Evolutionary conservation across 2,797 vertebrate species (phyloP), one percentile per base, ranked within the genome.

Genomic region (Esox lucius): DNA sequence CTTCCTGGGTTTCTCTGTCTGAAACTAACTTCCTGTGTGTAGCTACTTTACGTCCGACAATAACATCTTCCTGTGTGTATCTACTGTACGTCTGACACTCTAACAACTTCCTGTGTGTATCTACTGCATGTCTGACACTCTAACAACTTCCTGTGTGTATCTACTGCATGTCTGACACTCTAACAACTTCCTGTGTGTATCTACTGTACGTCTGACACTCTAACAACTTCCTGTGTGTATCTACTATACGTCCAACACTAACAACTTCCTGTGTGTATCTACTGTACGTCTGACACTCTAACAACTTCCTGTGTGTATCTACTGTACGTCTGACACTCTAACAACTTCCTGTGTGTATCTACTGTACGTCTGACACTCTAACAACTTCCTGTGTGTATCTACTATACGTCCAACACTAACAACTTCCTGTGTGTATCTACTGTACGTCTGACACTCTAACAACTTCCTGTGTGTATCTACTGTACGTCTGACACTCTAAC

Each of bases 371-470:
- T 66, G 15, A n/a, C n/a, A 71, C 56, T 71, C n/a, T n/a, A n/a
- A n/a, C n/a, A 17, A 28, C 1, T 24, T 28, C 73, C 22, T n/a
- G 61, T 42, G 15, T 68, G 17, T 15, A 5, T 62, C 75, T 39
- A 9, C 3, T n/a, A 1, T 17, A 11, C 64, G 75, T 33, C 28
- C n/a, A 70, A 49, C 24, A 68, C n/a, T 53, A 9, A 16, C 17
- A n/a, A n/a, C n/a, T 75, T 62, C 13, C 71, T 61, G 0, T 64
- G 68, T 33, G 46, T 69, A 4, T 24, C 24, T 46, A 49, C 31
- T 72, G 53, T 72, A 12, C 35, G 31, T 72, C 70, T 66, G 15
- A 70, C 56, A 71, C 51, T 71, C 15, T 24, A n/a, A n/a, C n/a
- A 17, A 28, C 2, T 24, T 28, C 73, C 22, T n/a, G 61, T 42